These are phyloP conservation scores for Gobius niger DNA, from an alignment of 2,113 vertebrate genomes.

Conservation along the genomic window DNA sequence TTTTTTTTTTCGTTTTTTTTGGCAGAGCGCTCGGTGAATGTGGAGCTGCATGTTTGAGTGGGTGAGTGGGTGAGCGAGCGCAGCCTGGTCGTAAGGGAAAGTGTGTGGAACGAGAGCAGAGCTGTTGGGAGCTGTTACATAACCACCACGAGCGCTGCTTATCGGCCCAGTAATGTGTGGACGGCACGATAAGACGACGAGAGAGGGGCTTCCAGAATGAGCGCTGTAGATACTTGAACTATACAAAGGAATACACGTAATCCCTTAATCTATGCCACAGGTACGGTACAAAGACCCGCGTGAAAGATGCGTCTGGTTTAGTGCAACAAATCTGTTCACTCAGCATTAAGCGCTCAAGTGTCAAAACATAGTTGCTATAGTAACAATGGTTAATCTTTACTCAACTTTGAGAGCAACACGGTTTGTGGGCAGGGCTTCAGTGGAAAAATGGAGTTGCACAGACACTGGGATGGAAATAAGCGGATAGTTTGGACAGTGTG, in stretches of 20 bases:
- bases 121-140: conserved; percentile 19
- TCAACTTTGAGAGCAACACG: too few relatives aligned
- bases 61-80: conserved; percentile 30
- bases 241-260: neutral
- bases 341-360: neutral
- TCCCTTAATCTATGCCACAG: neutral
- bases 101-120: conserved; percentile 25
- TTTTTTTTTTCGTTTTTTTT: conserved; percentile 9
- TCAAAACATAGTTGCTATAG: neutral
- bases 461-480: too few relatives aligned
- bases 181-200: neutral
- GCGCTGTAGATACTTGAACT: too few relatives aligned
- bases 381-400: neutral
- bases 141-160: conserved; percentile 24
- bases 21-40: conserved; percentile 27
- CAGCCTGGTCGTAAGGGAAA: conserved; percentile 38
- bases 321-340: neutral
- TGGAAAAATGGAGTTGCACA: too few relatives aligned
- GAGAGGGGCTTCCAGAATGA: neutral
- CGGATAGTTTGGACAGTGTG: too few relatives aligned
- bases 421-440: too few relatives aligned
- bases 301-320: neutral
- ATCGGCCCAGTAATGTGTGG: conserved; percentile 18
- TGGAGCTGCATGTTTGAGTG: conserved; percentile 42
- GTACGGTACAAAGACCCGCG: neutral